These are phyloP conservation scores for Sphaerophoria taeniata DNA, from an alignment of 2,888 invertebrate species.

Conservation along the genomic window DNA sequence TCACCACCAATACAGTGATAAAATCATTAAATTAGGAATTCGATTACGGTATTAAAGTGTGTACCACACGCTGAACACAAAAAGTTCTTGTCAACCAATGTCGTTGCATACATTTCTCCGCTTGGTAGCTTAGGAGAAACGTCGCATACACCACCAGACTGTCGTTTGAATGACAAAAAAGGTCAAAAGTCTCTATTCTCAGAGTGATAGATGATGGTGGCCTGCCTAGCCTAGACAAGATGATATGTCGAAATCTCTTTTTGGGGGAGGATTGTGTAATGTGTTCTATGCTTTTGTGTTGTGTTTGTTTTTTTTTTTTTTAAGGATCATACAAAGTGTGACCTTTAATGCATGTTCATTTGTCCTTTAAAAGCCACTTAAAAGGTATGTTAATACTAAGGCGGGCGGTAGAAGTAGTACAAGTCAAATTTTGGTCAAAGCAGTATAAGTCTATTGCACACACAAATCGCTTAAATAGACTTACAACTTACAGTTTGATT, in stretches of 20 bases:
- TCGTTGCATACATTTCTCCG: constrained; percentile 46
- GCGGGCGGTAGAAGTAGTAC: too few species aligned
- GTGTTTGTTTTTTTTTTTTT: constrained; percentile 41
- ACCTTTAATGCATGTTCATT: constrained; percentile 40
- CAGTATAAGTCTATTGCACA: too few species aligned
- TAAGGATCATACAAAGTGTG: background rate
- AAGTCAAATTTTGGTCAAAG: too few species aligned
- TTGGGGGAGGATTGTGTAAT: constrained; percentile 41
- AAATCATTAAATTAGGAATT: constrained; percentile 62
- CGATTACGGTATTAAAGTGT: constrained; percentile 45
- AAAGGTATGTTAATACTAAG: too few species aligned
- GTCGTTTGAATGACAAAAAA: constrained; percentile 78
- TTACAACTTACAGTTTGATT: too few species aligned
- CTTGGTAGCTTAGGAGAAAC: constrained; percentile 56
- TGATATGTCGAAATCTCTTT: constrained; percentile 72
- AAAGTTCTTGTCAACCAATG: constrained; percentile 17
- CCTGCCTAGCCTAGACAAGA: constrained; percentile 69
- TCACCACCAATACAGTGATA: too few species aligned
- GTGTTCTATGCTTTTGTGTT: constrained; percentile 36
- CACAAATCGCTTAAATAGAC: too few species aligned
- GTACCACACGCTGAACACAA: background rate
- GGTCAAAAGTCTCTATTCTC: constrained; percentile 83
- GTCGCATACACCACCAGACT: constrained; percentile 69
- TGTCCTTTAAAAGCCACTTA: constrained; percentile 26
- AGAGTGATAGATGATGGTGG: constrained; percentile 83